Evolutionary conservation across 92 coral and sea anemone species (phyloP), one percentile per base, ranked within the genome.

Genomic region (Plumapathes pennacea): DNA sequence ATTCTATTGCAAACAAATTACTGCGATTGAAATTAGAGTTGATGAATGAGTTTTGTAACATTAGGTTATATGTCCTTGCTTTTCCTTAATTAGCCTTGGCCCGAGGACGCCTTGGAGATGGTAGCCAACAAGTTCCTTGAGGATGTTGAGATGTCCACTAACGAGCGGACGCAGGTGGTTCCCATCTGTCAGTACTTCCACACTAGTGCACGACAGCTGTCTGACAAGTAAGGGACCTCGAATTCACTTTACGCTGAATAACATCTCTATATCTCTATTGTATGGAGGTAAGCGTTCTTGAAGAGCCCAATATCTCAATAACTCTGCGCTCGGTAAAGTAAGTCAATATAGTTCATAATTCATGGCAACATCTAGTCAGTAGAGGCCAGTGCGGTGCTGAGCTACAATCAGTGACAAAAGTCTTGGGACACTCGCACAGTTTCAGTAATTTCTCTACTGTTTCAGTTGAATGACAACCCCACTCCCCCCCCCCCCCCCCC

Each of bases 51-150:
- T n/a, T n/a, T n/a, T n/a, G n/a, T n/a, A n/a, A n/a, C n/a, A n/a
- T 31, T 12, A 14, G 1, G 8, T 55, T 32, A n/a, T 33, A 17
- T n/a, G 10, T 1, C 19, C 10, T 54, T 57, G 62, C 50, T 44
- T 20, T 3, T 66, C 45, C 18, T 20, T 21, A 17, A 22, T 23
- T 30, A 82, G 84, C 99, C 99, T 0, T 94, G 99, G 99, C 99
- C 99, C 6, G 94, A 88, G 52, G 99, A 94, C 69, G 99, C 99
- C 1, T 71, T 94, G 38, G 99, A 89, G 52, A 88, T 94, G 99
- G 99, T 94, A 4, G 99, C 99, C 49, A 94, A 85, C 60, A 94
- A 94, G 71, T 94, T 94, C 64, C 83, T 94, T 21, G 89, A 85
- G 53, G 99, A 94, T 54, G 80, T 84, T 29, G 83, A 81, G 46